phyloP scores from a whole-genome alignment of 2,113 vertebrate genomes.

The Gulo gulo region DNA sequence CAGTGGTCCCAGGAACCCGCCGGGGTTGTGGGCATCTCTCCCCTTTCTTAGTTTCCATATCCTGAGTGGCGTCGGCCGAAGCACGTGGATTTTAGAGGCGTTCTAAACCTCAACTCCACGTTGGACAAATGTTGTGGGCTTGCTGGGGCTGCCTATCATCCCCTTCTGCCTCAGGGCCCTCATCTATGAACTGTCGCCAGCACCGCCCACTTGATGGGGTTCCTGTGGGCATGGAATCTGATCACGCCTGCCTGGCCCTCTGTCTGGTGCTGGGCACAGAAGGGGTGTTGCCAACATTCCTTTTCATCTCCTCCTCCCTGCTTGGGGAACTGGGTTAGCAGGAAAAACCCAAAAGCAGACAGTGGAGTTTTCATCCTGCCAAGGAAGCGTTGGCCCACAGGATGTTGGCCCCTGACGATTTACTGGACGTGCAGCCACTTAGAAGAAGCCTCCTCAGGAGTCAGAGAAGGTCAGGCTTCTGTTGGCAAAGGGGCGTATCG shows the following conservation, averaged over 20 bases:
- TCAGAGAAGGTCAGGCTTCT: neutral
- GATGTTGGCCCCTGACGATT: neutral
- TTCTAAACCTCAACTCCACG: neutral
- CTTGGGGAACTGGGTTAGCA: neutral
- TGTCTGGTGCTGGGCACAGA: neutral
- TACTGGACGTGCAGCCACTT: neutral
- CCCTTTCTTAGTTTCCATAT: neutral
- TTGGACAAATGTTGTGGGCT: neutral
- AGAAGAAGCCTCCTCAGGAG: neutral
- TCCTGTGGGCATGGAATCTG: neutral
- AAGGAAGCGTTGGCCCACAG: fast-evolving
- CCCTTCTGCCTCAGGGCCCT: neutral
- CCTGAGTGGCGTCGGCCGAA: neutral
- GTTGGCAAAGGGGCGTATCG: neutral
- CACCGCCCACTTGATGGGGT: too few species aligned
- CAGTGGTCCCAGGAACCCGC: neutral
- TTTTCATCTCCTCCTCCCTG: neutral
- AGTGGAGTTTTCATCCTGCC: neutral
- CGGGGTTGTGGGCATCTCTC: neutral
- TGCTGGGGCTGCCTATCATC: neutral
- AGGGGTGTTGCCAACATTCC: neutral
- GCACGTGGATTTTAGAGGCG: neutral
- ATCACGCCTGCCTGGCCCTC: neutral
- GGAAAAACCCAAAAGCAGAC: neutral
- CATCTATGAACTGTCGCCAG: neutral